Evolutionary conservation across 2,888 invertebrate genomes (phyloP), one percentile per base, ranked within the genome.

Genomic region (Ornithoptera priamus): DNA sequence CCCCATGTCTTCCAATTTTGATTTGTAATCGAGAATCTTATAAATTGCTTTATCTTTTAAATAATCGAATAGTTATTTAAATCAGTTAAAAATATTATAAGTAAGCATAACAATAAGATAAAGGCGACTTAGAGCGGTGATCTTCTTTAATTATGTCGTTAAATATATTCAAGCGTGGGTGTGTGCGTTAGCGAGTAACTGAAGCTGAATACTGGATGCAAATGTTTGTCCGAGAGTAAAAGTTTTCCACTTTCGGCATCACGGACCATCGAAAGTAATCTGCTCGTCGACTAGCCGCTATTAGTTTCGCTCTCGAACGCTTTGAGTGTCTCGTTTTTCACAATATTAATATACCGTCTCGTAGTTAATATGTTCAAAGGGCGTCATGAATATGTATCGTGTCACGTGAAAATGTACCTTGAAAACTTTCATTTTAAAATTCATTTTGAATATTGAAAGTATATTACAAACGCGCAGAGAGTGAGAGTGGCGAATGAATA

Each of bases 201-300:
- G 46, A 7, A 58, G 24, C 60, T 70, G 62, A 57, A 68, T 61
- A 62, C 18, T 67, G 65, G 18, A 70, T 72, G 68, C 62, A 68
- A 67, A 71, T 69, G 68, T 62, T 53, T 64, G 65, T 73, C 70
- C 71, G 88, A 90, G 89, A 91, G 91, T 91, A 91, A 92, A 89
- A 92, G 91, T 88, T n/a, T n/a, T n/a, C 82, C 74, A 82, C 88
- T 90, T 90, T 90, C 89, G 86, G 88, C 84, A 82, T 86, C 85
- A 84, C 83, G 76, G 78, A 81, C 53, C 81, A 86, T 90, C 87
- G 91, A 92, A 92, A 90, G 91, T 90, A 88, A 89, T 87, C 81
- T 82, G 82, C 80, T 46, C 59, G 18, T 57, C 42, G 20, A 80
- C 85, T 83, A 80, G 85, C 79, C 82, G 80, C 82, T 85, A 83